Base-by-base conservation (phyloP, 2,113 vertebrate species). In the Pardalotus punctatus region DNA sequence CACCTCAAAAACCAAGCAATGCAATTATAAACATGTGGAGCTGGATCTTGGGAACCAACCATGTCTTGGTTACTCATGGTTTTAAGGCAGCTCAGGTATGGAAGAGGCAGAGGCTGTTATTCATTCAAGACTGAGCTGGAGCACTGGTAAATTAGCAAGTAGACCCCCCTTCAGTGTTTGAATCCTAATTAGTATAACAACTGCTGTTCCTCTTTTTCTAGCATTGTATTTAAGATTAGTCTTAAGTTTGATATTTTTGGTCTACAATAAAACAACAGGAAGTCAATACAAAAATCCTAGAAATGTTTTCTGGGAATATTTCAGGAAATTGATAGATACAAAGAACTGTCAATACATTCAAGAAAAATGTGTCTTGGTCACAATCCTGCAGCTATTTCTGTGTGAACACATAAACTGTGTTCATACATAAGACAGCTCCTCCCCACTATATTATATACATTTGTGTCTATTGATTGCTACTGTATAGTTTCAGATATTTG, bases 271-370 rank as follows among this genome's bases (percentile, higher is more conserved):
- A 87, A 43, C 50, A 94, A 88, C 24, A 71, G 35, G 54, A 66
- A 88, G 18, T 74, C 22, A 0, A 56, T 86, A 86, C 57, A 96
- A 96, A 97, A 94, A 64, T 83, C 62, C 77, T 82, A 77, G 33
- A 88, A 94, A 60, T 36, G 2, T 94, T 83, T 95, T 82, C 81
- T 66, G 71, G 47, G 31, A 92, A 40, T 90, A 95, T 56, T 90
- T 95, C 50, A 74, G 40, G 38, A 87, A 96, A 77, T 18, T 19
- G 36, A 38, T 43, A 81, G 65, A 86, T 86, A 94, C 48, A 96
- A 82, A 94, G 12, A 77, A 88, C 22, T 76, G 64, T 64, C 78
- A 85, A n/a, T 91, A 81, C 61, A 67, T 94, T 91, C 15, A 70
- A 78, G 66, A 62, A 81, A 94, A 79, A 56, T 8, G 21, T 71